Evolutionary conservation across 2,888 invertebrate genomes (phyloP), one percentile per base, ranked within the genome.

Genomic region (Drosophila nr. fundita): DNA sequence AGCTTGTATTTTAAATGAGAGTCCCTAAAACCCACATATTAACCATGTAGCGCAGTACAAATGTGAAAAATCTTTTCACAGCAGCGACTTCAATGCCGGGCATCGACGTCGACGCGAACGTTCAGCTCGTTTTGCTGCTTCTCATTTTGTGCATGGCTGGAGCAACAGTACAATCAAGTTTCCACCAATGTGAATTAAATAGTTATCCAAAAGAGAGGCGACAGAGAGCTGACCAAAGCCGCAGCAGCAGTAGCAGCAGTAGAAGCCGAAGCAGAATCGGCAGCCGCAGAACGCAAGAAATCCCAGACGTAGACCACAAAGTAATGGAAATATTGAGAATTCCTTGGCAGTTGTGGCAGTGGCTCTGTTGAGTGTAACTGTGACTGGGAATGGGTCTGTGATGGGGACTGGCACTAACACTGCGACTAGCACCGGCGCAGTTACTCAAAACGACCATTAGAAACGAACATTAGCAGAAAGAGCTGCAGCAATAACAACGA

Each of bases 141-240:
- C 81, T 82, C 73, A 85, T 82, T 82, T 80, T 83, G 78, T 80
- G 83, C 77, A 59, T 77, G 74, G 80, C n/a, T 73, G 78, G 60
- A 76, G 78, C 74, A 77, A 80, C 83, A 82, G 85, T 85, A 88
- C 88, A 85, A 85, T 86, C 88, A 86, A 86, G 88, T 85, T 87
- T 85, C 86, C 88, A 85, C 84, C 86, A 87, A 84, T 84, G 84
- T 85, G 84, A 85, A 85, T 85, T 87, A 87, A 85, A 85, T 88
- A 85, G 88, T 83, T 85, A 80, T 72, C 83, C 83, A 72, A 83
- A 87, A 88, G 85, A 87, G 85, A 85, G 88, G 83, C 85, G 86
- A 86, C 85, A 83, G 68, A 58, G 62, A 62, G 58, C 67, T 62
- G 49, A 54, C 65, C 60, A 75, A 74, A 77, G 72, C 80, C 69